These are phyloP conservation scores for Molossus molossus DNA, from an alignment of 2,797 vertebrate species.

Conservation along the genomic window DNA sequence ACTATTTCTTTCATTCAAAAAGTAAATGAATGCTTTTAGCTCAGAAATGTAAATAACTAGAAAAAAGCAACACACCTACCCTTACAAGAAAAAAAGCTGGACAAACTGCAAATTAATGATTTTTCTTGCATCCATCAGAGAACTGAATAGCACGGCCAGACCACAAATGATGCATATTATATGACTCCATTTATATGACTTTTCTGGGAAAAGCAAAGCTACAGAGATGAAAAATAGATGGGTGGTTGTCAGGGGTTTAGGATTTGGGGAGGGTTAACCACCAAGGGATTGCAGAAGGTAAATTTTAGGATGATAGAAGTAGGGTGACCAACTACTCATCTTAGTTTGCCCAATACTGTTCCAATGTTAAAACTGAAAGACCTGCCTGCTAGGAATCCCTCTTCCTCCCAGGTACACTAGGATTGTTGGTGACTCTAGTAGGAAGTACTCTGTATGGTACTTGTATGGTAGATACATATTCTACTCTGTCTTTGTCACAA, in stretches of 20 bases:
- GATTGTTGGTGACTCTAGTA: background rate
- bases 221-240: background rate
- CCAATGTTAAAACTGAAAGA: background rate
- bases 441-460: background rate
- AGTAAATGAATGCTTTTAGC: background rate
- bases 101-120: background rate
- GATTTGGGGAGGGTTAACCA: background rate
- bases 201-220: background rate
- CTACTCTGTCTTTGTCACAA: background rate
- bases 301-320: background rate
- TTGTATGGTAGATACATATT: background rate
- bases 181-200: background rate
- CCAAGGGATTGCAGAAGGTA: background rate
- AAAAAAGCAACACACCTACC: background rate
- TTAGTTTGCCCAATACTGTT: background rate
- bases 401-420: background rate
- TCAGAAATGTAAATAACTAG: background rate
- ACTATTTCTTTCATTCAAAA: constrained; percentile 39
- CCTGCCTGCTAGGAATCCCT: background rate
- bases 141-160: background rate
- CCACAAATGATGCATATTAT: background rate
- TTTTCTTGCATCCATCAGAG: background rate
- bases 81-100: background rate
- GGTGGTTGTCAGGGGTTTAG: background rate
- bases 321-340: background rate